phyloP scores from a whole-genome alignment of 2,888 invertebrate genomes.

The Idaea aversata region DNA sequence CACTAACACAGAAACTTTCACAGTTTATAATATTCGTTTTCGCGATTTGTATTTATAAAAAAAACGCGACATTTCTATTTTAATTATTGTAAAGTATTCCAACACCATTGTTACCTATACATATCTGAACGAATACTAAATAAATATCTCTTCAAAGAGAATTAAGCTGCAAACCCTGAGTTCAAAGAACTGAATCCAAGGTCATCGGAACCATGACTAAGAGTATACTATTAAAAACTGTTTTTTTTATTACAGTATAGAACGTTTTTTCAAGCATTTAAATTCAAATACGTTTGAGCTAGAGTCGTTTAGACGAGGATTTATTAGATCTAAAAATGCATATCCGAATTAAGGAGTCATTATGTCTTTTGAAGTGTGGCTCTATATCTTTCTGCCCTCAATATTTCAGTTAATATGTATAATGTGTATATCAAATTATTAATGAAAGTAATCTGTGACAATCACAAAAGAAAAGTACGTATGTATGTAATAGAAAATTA shows the following conservation, averaged over 20 bases:
- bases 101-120: conserved; percentile 44
- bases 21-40: no score
- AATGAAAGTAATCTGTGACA: no score
- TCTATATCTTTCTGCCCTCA: not conserved
- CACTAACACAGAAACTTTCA: no score
- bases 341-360: not conserved
- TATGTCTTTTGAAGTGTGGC: not conserved
- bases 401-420: no score
- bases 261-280: conserved; percentile 35
- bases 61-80: not conserved
- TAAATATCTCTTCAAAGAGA: conserved; percentile 34
- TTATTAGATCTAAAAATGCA: not conserved
- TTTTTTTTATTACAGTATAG: conserved; percentile 55
- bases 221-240: conserved; percentile 53
- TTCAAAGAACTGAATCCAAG: conserved; percentile 69
- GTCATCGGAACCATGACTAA: conserved; percentile 64
- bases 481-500: no score
- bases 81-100: not conserved
- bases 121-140: conserved; percentile 45
- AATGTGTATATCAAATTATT: no score
- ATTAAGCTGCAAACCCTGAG: conserved; percentile 32
- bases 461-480: no score
- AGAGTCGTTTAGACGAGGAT: not conserved
- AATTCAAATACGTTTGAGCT: conserved; percentile 19
- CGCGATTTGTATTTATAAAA: no score